phyloP scores from a whole-genome alignment of 1,140 invertebrate species.

The Dolichoris vasculosae region DNA sequence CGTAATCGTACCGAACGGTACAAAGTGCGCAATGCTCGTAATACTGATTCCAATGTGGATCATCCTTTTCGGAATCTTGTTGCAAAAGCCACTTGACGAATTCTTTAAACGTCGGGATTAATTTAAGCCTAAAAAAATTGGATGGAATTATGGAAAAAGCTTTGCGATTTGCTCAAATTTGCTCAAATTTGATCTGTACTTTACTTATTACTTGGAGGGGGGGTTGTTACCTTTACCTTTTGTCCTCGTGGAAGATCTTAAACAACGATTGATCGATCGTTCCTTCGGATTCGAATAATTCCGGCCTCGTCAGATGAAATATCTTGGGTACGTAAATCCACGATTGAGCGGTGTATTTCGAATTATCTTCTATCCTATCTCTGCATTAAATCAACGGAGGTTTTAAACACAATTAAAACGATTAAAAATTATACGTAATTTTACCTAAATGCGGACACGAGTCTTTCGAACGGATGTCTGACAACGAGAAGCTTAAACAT shows the following conservation, averaged over 20 bases:
- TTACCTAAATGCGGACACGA: slow-evolving; percentile 75
- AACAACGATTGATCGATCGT: slow-evolving; percentile 58
- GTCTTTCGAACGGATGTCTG: slow-evolving; percentile 74
- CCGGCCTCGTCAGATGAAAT: slow-evolving; percentile 67
- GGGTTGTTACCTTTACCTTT: too few species aligned
- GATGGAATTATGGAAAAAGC: neutral
- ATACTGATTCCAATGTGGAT: slow-evolving; percentile 71
- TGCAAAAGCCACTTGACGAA: slow-evolving; percentile 68
- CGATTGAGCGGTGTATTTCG: slow-evolving; percentile 68
- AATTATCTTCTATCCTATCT: slow-evolving; percentile 73
- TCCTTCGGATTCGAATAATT: slow-evolving; percentile 64
- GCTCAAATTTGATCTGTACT: too few species aligned
- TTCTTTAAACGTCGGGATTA: slow-evolving; percentile 71
- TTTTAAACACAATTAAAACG: slow-evolving; percentile 6
- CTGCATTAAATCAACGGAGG: slow-evolving; percentile 54
- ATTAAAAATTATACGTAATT: slow-evolving; percentile 33
- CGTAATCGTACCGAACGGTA: slow-evolving; percentile 64
- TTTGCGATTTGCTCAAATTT: neutral
- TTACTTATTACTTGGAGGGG: too few species aligned
- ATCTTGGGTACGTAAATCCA: slow-evolving; percentile 70
- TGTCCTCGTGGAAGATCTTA: slow-evolving; percentile 65
- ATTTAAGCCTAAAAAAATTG: slow-evolving; percentile 63
- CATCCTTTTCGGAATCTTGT: slow-evolving; percentile 61
- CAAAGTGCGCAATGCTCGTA: slow-evolving; percentile 69
- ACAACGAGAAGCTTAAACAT: slow-evolving; percentile 72